phyloP scores from a whole-genome alignment of 2,888 invertebrate species.

The Cataglyphis albicans region DNA sequence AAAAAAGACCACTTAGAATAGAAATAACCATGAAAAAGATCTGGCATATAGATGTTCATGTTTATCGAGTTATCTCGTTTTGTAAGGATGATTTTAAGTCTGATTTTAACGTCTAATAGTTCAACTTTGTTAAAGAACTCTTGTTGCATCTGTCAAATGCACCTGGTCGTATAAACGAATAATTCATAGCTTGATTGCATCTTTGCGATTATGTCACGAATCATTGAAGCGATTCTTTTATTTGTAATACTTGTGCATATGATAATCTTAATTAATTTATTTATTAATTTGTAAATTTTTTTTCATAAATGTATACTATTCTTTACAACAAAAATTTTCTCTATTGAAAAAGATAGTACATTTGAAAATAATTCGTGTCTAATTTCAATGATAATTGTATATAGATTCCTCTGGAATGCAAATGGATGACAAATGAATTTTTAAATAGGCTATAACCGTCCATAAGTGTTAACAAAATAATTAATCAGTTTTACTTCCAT shows the following conservation, averaged over 20 bases:
- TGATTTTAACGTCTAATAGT: slow-evolving; percentile 67
- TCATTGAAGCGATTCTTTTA: neutral
- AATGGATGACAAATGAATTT: neutral
- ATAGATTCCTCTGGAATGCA: neutral
- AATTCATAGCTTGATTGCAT: slow-evolving; percentile 59
- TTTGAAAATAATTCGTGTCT: slow-evolving; percentile 9
- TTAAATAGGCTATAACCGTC: neutral
- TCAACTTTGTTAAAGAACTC: slow-evolving; percentile 41
- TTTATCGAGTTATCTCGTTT: slow-evolving; percentile 62
- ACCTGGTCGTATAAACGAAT: slow-evolving; percentile 62
- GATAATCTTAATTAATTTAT: slow-evolving; percentile 15
- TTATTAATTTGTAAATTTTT: neutral
- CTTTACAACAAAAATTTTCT: neutral
- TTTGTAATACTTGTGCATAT: neutral
- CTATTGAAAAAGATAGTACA: neutral
- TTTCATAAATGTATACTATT: neutral
- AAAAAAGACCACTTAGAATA: slow-evolving; percentile 24
- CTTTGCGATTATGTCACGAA: slow-evolving; percentile 13
- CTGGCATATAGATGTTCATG: neutral
- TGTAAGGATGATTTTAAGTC: slow-evolving; percentile 65
- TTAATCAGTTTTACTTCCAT: slow-evolving; percentile 15
- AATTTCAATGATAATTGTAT: slow-evolving; percentile 22
- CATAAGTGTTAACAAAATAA: neutral
- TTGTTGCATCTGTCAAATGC: slow-evolving; percentile 62
- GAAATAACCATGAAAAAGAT: slow-evolving; percentile 46